phyloP scores from a whole-genome alignment of 2,797 vertebrate species.

The Acanthornis magna region DNA sequence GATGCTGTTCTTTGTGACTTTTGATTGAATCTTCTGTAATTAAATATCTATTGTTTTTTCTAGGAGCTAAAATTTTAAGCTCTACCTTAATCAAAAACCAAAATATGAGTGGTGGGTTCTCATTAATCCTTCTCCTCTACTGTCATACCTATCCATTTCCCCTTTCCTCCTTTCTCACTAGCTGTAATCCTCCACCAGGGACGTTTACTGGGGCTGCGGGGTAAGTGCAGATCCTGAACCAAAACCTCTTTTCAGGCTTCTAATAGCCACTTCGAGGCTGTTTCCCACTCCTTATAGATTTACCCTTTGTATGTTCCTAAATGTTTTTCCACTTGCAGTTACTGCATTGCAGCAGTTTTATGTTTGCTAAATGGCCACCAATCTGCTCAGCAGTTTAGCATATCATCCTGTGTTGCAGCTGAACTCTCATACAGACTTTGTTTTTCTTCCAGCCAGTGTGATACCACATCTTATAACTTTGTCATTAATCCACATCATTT shows the following conservation, averaged over 20 bases:
- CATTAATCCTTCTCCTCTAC: conserved; percentile 77
- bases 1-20: conserved; percentile 10
- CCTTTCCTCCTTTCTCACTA: conserved; percentile 84
- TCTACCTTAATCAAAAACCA: conserved; percentile 60
- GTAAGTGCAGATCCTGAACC: conserved; percentile 82
- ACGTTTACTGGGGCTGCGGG: conserved; percentile 87
- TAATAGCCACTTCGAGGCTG: conserved; percentile 75
- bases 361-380: conserved; percentile 76
- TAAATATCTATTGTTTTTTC: not conserved
- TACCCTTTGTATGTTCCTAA: conserved; percentile 76
- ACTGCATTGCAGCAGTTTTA: conserved; percentile 78
- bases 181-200: conserved; percentile 88
- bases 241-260: conserved; percentile 75
- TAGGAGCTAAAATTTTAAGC: conserved; percentile 51
- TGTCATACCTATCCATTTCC: conserved; percentile 81
- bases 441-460: conserved; percentile 74
- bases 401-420: conserved; percentile 78
- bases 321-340: conserved; percentile 73
- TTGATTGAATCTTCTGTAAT: conserved; percentile 36
- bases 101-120: conserved; percentile 69
- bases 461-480: conserved; percentile 71
- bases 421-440: conserved; percentile 74
- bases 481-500: conserved; percentile 77
- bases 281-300: conserved; percentile 72
- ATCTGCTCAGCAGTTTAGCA: conserved; percentile 76